phyloP scores from a whole-genome alignment of 2,797 vertebrate species.

The Dryobates pubescens region DNA sequence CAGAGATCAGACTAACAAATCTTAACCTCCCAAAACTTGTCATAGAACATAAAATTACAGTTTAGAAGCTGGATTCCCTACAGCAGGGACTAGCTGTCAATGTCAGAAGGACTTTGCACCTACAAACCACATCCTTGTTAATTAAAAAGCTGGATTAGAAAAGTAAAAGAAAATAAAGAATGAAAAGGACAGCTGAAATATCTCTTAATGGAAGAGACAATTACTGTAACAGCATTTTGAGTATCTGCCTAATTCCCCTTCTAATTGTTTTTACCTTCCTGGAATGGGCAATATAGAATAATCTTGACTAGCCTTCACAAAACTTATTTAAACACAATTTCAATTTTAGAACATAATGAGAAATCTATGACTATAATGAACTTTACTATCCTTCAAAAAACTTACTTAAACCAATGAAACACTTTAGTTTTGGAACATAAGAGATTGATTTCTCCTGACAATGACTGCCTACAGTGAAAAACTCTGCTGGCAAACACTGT shows the following conservation, averaged over 20 bases:
- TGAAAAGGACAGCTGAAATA: background rate
- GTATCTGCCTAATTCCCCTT: background rate
- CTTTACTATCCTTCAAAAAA: background rate
- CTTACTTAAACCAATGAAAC: background rate
- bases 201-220: background rate
- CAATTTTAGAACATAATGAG: background rate
- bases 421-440: background rate
- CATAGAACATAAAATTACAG: background rate
- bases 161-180: background rate
- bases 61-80: background rate
- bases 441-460: background rate
- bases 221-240: background rate
- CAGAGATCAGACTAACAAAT: background rate
- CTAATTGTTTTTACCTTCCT: background rate
- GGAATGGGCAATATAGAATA: background rate
- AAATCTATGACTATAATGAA: background rate
- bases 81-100: fast-evolving
- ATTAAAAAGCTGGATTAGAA: background rate
- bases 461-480: background rate
- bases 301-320: background rate
- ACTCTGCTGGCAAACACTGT: background rate
- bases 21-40: background rate
- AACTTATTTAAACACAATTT: background rate
- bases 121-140: background rate
- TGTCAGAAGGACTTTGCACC: background rate